Evolutionary conservation across 2,888 invertebrate species (phyloP).

Genomic region (Steinernema hermaphroditum): DNA sequence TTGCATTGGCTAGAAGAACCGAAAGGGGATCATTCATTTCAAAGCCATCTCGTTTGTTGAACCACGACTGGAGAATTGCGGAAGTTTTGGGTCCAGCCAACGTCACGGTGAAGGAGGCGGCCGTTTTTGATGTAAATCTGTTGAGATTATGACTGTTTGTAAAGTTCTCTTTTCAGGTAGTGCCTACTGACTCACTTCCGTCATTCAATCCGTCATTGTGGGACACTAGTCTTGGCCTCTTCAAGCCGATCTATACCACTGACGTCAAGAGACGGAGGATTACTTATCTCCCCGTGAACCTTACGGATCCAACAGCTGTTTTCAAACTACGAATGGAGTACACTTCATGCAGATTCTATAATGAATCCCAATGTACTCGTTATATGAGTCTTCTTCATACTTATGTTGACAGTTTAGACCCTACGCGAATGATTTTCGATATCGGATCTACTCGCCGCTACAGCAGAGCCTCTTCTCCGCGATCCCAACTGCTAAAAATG

Average conservation of each 20-base stretch:
- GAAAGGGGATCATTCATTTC: not conserved
- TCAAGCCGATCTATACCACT: not conserved
- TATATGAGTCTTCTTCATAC: not conserved
- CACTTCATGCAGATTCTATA: not conserved
- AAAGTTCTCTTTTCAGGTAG: not conserved
- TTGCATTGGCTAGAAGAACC: not conserved
- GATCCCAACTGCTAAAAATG: not conserved
- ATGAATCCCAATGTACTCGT: constrained; percentile 20
- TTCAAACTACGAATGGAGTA: not conserved
- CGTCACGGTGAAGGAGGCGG: not conserved
- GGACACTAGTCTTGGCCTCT: not conserved
- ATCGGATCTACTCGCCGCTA: not conserved
- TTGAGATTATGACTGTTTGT: not conserved
- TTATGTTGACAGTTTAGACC: not conserved
- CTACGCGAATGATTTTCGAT: not conserved
- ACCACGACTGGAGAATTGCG: constrained; percentile 9
- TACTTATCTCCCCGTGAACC: not conserved
- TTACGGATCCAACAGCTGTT: constrained; percentile 12
- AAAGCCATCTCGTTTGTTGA: not conserved
- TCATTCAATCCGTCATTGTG: not conserved
- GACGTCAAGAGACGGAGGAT: constrained; percentile 5
- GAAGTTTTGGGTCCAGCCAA: not conserved
- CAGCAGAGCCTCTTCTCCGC: not conserved
- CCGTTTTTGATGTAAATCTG: not conserved
- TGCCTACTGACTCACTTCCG: not conserved